Conservation (phyloP, 2,113 vertebrate species). For the Callipepla squamata region DNA sequence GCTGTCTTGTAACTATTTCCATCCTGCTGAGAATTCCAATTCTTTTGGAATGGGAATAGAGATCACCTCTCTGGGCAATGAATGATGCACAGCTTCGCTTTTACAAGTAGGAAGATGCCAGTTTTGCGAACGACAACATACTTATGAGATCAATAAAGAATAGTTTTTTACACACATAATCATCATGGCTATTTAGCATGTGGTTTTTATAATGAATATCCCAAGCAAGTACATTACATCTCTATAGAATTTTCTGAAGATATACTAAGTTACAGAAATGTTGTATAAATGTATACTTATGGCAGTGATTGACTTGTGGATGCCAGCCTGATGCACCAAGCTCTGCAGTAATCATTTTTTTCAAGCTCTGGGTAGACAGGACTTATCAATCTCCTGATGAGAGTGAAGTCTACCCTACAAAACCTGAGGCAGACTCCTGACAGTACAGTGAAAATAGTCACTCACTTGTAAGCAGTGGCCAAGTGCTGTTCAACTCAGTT, state of each 20-base stretch:
- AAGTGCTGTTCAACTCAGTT: not conserved
- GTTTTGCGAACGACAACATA: not conserved
- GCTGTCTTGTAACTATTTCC: not conserved
- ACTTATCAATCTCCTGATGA: not conserved
- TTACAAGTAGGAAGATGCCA: not conserved
- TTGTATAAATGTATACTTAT: not conserved
- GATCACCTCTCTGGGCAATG: not conserved
- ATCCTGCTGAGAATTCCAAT: not conserved
- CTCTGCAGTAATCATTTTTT: not conserved
- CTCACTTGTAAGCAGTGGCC: not conserved
- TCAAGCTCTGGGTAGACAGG: not conserved
- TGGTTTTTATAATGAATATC: not conserved
- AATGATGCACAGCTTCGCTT: not conserved
- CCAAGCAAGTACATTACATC: not conserved
- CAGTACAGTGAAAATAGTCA: not conserved
- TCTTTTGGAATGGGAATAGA: not conserved
- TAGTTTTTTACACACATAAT: not conserved
- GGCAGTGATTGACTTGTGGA: not conserved
- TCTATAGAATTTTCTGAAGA: not conserved
- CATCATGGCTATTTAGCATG: fast-evolving
- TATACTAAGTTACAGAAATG: not conserved
- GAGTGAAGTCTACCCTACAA: not conserved
- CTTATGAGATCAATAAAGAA: not conserved
- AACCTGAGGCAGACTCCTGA: not conserved
- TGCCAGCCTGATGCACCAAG: not conserved